Conservation (phyloP, 2,113 vertebrate genomes). For the Fregetta grallaria region DNA sequence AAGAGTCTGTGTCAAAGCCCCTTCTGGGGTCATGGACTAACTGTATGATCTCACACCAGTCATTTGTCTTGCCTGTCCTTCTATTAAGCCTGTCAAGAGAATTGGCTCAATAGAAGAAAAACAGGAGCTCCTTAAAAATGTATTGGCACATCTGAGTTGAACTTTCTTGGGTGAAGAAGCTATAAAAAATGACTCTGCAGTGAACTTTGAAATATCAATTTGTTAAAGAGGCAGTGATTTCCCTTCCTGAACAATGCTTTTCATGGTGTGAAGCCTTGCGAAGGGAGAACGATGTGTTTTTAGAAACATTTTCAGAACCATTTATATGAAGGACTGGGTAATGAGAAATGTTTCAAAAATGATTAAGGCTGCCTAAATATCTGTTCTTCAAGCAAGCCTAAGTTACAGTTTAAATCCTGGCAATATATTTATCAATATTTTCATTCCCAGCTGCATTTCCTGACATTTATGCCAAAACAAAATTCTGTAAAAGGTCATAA, state of each 20-base stretch:
- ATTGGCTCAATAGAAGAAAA: neutral
- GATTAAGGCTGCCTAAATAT: neutral
- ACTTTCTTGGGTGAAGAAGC: neutral
- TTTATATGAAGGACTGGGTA: neutral
- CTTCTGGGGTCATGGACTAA: neutral
- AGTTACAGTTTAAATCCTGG: neutral
- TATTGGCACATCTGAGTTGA: neutral
- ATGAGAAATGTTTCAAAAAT: neutral
- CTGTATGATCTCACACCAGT: neutral
- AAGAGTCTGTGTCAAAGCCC: neutral
- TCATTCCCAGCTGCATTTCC: neutral
- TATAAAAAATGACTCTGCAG: neutral
- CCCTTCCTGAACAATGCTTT: neutral
- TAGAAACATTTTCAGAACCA: neutral
- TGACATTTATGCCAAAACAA: conserved; percentile 13
- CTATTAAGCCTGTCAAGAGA: neutral
- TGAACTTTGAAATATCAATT: neutral
- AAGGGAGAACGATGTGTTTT: neutral
- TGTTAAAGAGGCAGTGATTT: neutral
- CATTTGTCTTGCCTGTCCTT: neutral
- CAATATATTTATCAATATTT: neutral
- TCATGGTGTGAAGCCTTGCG: neutral
- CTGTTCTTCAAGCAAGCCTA: neutral
- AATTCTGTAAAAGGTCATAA: neutral
- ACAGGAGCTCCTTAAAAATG: neutral